phyloP scores from a whole-genome alignment of 2,797 vertebrate species.

The Lutjanus argentimaculatus region DNA sequence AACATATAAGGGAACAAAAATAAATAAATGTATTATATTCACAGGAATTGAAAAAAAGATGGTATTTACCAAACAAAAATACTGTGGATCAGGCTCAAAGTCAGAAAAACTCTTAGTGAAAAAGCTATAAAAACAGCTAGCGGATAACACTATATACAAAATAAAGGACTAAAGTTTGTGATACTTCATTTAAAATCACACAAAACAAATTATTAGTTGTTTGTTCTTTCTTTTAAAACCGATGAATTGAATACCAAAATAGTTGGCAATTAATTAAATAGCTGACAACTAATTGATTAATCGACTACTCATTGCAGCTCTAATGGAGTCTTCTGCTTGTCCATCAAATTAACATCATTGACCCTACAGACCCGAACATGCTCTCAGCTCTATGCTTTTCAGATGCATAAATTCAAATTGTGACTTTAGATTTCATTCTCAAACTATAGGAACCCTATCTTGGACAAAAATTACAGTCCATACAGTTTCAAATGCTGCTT shows the following conservation, averaged over 20 bases:
- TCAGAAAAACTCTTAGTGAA: too few species aligned
- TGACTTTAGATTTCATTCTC: conserved; percentile 9
- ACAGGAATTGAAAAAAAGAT: too few species aligned
- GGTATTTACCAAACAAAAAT: too few species aligned
- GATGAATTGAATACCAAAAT: too few species aligned
- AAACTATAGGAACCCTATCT: neutral
- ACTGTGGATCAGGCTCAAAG: too few species aligned
- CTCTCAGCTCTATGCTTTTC: conserved; percentile 5
- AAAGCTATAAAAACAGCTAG: too few species aligned
- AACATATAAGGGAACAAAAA: too few species aligned
- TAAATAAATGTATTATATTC: too few species aligned
- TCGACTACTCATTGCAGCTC: too few species aligned
- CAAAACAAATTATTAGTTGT: neutral
- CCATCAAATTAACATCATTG: neutral
- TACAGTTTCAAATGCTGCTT: conserved; percentile 24
- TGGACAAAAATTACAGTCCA: conserved; percentile 23
- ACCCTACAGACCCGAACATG: neutral
- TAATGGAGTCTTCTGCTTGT: neutral
- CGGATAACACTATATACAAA: too few species aligned
- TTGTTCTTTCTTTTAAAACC: neutral
- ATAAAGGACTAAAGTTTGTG: neutral
- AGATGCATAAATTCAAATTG: neutral
- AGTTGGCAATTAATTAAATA: too few species aligned
- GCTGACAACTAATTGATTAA: too few species aligned
- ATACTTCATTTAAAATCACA: neutral